Evolutionary conservation across 2,113 vertebrate species (phyloP).

Genomic region (Phrynosoma platyrhinos): DNA sequence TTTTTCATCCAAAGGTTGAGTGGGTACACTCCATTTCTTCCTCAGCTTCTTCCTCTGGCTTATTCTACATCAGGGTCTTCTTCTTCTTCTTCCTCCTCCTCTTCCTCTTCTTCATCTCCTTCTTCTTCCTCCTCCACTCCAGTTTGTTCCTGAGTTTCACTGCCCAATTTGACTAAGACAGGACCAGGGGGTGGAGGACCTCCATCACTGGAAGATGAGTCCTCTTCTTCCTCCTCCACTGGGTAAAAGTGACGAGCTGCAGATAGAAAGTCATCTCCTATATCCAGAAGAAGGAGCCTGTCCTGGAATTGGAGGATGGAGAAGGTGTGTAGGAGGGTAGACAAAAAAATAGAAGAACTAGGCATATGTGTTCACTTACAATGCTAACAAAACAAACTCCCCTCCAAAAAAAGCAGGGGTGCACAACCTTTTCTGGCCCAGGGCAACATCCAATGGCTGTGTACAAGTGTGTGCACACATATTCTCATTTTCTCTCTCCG

Average conservation of each 20-base stretch:
- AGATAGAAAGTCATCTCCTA: constrained; percentile 82
- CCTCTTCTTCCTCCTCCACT: constrained; percentile 64
- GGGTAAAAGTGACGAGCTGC: constrained; percentile 85
- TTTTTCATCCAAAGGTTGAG: neutral
- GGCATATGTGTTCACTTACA: neutral
- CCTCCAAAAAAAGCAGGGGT: too few species aligned
- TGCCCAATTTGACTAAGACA: constrained; percentile 76
- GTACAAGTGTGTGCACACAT: too few species aligned
- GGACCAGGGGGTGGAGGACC: constrained; percentile 74
- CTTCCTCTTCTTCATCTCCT: neutral
- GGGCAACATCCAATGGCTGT: too few species aligned
- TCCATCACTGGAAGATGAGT: constrained; percentile 69
- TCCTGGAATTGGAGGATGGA: constrained; percentile 71
- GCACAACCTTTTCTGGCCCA: too few species aligned
- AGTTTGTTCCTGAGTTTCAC: constrained; percentile 49
- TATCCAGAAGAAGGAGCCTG: constrained; percentile 83
- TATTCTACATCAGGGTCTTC: neutral
- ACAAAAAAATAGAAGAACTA: neutral
- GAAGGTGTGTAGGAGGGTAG: neutral
- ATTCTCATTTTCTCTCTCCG: too few species aligned
- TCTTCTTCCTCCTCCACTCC: constrained; percentile 64
- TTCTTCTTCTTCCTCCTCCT: neutral
- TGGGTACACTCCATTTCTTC: neutral
- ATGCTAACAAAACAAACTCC: neutral
- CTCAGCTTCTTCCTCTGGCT: neutral